These are phyloP conservation scores for Drosophila parthenogenetica DNA, from an alignment of 2,888 invertebrate genomes.

Conservation along the genomic window DNA sequence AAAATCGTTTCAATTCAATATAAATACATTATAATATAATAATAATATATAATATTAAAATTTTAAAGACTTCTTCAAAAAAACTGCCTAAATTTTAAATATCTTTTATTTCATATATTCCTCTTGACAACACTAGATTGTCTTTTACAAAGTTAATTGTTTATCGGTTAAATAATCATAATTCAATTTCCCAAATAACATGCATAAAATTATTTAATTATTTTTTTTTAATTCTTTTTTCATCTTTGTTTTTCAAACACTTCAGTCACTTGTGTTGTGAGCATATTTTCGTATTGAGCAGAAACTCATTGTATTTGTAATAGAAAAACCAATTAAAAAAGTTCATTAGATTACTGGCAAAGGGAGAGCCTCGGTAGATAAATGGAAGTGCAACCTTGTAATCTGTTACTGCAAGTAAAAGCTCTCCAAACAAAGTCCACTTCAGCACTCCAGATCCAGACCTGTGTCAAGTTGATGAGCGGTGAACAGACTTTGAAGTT, in stretches of 20 bases:
- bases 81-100: too few relatives aligned
- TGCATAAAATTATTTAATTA: too few relatives aligned
- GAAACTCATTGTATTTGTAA: slow-evolving; percentile 19
- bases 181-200: too few relatives aligned
- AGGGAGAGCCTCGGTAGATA: slow-evolving; percentile 22
- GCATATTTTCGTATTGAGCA: slow-evolving; percentile 1
- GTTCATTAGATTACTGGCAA: slow-evolving; percentile 25
- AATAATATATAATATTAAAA: too few relatives aligned
- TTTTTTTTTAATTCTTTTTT: not conserved
- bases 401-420: slow-evolving; percentile 41
- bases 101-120: too few relatives aligned
- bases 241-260: not conserved
- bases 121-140: too few relatives aligned
- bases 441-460: slow-evolving; percentile 33
- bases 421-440: slow-evolving; percentile 45
- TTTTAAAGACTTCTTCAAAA: too few relatives aligned
- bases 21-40: too few relatives aligned
- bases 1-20: too few relatives aligned
- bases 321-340: slow-evolving; percentile 36
- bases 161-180: too few relatives aligned
- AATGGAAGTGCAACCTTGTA: slow-evolving; percentile 46
- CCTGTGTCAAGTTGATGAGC: slow-evolving; percentile 40
- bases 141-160: too few relatives aligned
- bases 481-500: slow-evolving; percentile 56
- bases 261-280: not conserved